phyloP scores from a whole-genome alignment of 2,888 invertebrate genomes.

The Drosophila diplacantha region DNA sequence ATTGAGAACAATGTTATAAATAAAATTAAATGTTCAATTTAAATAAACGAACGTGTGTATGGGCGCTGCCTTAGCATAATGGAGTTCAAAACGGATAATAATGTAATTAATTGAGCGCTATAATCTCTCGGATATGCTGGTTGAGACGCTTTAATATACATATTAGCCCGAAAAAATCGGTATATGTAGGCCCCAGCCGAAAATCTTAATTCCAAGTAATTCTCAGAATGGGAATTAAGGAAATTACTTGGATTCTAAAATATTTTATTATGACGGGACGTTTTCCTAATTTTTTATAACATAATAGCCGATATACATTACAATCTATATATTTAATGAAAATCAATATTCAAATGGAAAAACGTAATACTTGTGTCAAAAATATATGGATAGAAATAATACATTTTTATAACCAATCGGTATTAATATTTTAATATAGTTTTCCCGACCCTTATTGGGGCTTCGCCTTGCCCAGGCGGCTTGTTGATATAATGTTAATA shows the following conservation, averaged over 20 bases:
- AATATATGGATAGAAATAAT: background rate
- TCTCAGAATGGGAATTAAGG: background rate
- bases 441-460: background rate
- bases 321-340: too few relatives aligned
- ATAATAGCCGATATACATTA: too few relatives aligned
- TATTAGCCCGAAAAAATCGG: background rate
- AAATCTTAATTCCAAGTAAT: background rate
- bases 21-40: slow-evolving; percentile 70
- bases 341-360: too few relatives aligned
- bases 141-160: background rate
- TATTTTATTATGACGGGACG: too few relatives aligned
- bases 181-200: background rate
- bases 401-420: background rate
- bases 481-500: too few relatives aligned
- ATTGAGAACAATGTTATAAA: slow-evolving; percentile 68
- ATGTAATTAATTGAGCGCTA: background rate
- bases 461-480: background rate
- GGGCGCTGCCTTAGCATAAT: slow-evolving; percentile 23
- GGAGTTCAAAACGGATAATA: slow-evolving; percentile 9
- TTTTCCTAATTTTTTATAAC: too few relatives aligned
- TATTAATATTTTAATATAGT: background rate
- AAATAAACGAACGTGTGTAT: slow-evolving; percentile 37
- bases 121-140: background rate
- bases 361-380: background rate
- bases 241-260: too few relatives aligned